Conservation (phyloP, 2,113 vertebrate species). For the Cyanocitta stelleri region DNA sequence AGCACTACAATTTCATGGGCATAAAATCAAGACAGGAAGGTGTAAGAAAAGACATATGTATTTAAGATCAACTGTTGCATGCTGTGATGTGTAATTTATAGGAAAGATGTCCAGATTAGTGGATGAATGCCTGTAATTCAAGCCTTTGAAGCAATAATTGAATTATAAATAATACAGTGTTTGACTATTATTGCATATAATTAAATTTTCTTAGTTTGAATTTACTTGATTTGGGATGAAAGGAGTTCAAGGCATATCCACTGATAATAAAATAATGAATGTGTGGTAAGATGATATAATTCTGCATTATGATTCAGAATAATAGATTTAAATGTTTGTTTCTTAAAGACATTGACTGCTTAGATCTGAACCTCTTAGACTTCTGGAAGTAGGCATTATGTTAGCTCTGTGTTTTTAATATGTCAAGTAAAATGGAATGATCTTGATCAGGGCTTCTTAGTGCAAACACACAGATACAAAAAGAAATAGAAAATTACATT, state of each 20-base stretch:
- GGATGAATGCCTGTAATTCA: not conserved
- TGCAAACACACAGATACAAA: not conserved
- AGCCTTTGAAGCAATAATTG: not conserved
- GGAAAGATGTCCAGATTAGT: not conserved
- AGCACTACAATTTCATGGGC: not conserved
- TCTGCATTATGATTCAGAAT: not conserved
- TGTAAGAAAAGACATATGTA: not conserved
- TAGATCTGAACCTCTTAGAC: not conserved
- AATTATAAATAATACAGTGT: not conserved
- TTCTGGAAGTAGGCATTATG: not conserved
- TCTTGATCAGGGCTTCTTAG: not conserved
- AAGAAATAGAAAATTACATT: not conserved
- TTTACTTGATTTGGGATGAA: not conserved
- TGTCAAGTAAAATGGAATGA: not conserved
- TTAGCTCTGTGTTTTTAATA: not conserved
- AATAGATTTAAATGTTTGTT: not conserved
- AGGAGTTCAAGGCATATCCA: not conserved
- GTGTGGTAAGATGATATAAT: not conserved
- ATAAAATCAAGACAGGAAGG: not conserved
- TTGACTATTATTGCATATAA: not conserved
- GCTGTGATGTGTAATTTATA: not conserved
- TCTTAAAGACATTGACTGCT: not conserved
- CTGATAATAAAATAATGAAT: not conserved
- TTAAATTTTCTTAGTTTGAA: not conserved
- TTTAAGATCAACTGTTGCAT: not conserved